Base-by-base conservation (phyloP, 2,113 vertebrate species). In the Megalops atlanticus region DNA sequence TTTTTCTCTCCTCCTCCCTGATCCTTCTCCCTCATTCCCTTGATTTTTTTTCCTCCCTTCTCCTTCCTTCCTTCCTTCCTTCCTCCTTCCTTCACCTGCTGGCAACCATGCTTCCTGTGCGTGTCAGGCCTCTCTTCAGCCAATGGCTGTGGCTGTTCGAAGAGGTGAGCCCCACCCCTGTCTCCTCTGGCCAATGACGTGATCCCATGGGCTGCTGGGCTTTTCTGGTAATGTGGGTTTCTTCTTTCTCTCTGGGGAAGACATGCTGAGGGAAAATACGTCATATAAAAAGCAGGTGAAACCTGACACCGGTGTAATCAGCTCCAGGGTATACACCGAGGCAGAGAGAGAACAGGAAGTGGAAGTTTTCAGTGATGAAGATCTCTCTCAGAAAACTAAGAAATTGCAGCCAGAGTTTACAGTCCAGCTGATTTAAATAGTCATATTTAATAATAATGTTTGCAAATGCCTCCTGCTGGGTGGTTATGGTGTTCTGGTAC, bases 101-200 rank as follows among this genome's bases (percentile, higher is more conserved):
- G n/a, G 92, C 85, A 4, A 36, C 83, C 89, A 33, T 33, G 8
- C 86, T 88, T 83, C 85, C 76, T 94, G 84, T 95, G 92, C 93
- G 94, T 96, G 92, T 95, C 94, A 94, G 95, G 93, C 90, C 89
- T 95, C 92, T 95, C 93, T 95, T 85, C 94, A 94, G 92, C 92
- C 93, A 94, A 94, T 89, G 95, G 93, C 81, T 86, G 86, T 91
- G 89, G 87, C 91, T 88, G 91, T 79, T 86, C 89, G 82, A 90
- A 89, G 92, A 92, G 92, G 89, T 91, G 90, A 90, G 92, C 90
- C 91, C 91, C 87, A 86, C 92, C 89, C 93, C 85, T 92, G 92
- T 93, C 93, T 90, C 93, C 88, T 92, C 81, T 76, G 81, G 82
- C 87, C 88, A 89, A 81, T 91, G 81, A 78, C 79, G 76, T 82